These are phyloP conservation scores for Chelidonichthys spinosus DNA, from an alignment of 2,797 vertebrate species.

Conservation along the genomic window DNA sequence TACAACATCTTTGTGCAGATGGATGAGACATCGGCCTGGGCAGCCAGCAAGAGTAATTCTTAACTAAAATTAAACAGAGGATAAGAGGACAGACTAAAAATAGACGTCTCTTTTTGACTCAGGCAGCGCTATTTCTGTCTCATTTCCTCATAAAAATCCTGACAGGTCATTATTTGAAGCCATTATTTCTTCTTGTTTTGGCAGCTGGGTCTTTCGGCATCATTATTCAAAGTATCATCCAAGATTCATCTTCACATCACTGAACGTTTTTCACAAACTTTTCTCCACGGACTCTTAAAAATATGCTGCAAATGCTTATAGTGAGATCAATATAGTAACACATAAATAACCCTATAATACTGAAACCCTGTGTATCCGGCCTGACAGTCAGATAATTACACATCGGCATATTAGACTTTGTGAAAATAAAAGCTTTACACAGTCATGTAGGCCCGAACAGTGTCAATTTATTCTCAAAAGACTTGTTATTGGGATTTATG, in stretches of 20 bases:
- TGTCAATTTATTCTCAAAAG: neutral
- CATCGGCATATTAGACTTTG: neutral
- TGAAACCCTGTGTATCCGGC: neutral
- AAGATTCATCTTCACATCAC: slow-evolving; percentile 58
- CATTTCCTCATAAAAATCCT: slow-evolving; percentile 62
- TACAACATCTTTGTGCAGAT: slow-evolving; percentile 31
- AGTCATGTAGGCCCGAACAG: neutral
- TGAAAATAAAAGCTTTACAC: neutral
- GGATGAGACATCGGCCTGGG: slow-evolving; percentile 42
- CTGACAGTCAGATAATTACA: neutral
- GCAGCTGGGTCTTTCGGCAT: slow-evolving; percentile 55
- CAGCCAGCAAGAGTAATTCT: slow-evolving; percentile 61
- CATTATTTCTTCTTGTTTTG: slow-evolving; percentile 68
- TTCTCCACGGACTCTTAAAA: slow-evolving; percentile 1
- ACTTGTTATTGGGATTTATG: neutral
- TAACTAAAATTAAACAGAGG: slow-evolving; percentile 75
- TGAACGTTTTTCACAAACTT: slow-evolving; percentile 27
- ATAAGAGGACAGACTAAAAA: slow-evolving; percentile 68
- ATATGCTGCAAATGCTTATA: neutral
- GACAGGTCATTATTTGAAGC: slow-evolving; percentile 74
- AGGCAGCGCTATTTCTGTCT: slow-evolving; percentile 70
- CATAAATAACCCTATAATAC: neutral
- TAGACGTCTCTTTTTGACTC: slow-evolving; percentile 55
- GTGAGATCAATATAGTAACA: neutral
- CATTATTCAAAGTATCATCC: slow-evolving; percentile 56